Percentiles rank a stretch among this genome's conserved stretches.
These are phyloP conservation scores for Nannoperca obscura DNA, from an alignment of 2,797 vertebrate genomes.

Conservation along the genomic window DNA sequence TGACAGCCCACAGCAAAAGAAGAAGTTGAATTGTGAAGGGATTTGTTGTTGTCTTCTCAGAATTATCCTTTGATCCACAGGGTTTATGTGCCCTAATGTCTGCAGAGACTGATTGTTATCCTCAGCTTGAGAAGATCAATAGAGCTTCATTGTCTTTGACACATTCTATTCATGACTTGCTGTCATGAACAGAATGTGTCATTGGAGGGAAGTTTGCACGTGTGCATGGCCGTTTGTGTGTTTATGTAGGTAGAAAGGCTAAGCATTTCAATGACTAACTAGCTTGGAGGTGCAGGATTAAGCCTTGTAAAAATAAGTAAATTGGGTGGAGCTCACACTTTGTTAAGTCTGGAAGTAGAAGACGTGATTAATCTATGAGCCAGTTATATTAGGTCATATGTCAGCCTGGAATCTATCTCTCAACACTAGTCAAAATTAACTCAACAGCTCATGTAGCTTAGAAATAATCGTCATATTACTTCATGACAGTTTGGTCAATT, in stretches of 20 bases:
- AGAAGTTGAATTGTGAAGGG: background rate
- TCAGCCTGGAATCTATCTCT: background rate
- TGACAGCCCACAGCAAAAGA: background rate
- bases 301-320: background rate
- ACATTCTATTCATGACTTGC: background rate
- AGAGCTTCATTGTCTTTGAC: slow-evolving; percentile 26
- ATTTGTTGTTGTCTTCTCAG: background rate
- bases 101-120: background rate
- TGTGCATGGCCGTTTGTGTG: background rate
- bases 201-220: too few species aligned
- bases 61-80: background rate
- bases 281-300: background rate
- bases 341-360: background rate
- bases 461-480: background rate
- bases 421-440: background rate
- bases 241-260: background rate
- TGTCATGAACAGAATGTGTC: slow-evolving; percentile 6
- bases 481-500: background rate
- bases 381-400: background rate
- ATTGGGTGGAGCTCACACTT: slow-evolving; percentile 43
- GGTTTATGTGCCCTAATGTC: background rate
- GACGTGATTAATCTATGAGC: background rate
- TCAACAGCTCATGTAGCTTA: background rate
- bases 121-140: background rate
- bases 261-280: slow-evolving; percentile 30